Conservation (phyloP, 2,797 vertebrate species). For the Podargus strigoides region DNA sequence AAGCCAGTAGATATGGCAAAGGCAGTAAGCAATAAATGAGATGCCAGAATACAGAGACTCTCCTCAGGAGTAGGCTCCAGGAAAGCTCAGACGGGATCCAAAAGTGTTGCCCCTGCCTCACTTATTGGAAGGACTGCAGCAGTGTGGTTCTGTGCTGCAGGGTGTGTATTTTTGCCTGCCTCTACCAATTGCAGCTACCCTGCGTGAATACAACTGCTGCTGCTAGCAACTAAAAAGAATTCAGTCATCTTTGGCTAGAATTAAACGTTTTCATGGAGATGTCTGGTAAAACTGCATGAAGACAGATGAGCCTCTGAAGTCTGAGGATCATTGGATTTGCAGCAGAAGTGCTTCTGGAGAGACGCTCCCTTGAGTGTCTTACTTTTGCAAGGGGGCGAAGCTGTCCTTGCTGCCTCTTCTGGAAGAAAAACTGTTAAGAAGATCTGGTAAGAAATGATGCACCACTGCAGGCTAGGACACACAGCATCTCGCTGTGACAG, state of each 20-base stretch:
- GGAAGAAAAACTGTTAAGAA: neutral
- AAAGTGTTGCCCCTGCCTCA: fast-evolving
- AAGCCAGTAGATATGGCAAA: neutral
- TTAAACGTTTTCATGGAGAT: neutral
- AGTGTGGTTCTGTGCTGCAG: neutral
- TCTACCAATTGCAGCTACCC: neutral
- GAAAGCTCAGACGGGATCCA: neutral
- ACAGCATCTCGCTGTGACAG: neutral
- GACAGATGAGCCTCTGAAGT: neutral
- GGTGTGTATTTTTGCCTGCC: neutral
- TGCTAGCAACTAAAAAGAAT: neutral
- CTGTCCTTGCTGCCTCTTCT: neutral
- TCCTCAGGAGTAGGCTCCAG: neutral
- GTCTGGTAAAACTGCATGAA: neutral
- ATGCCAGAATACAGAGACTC: neutral
- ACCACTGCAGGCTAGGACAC: neutral
- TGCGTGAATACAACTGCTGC: neutral
- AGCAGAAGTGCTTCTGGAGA: neutral
- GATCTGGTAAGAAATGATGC: neutral
- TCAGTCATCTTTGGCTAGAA: neutral
- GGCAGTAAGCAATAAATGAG: neutral
- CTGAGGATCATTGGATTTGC: neutral
- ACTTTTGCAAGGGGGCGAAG: neutral
- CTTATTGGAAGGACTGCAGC: neutral
- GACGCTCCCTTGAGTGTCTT: neutral